Conservation (phyloP, 2,888 invertebrate genomes). For the Philopedon plagiatum region DNA sequence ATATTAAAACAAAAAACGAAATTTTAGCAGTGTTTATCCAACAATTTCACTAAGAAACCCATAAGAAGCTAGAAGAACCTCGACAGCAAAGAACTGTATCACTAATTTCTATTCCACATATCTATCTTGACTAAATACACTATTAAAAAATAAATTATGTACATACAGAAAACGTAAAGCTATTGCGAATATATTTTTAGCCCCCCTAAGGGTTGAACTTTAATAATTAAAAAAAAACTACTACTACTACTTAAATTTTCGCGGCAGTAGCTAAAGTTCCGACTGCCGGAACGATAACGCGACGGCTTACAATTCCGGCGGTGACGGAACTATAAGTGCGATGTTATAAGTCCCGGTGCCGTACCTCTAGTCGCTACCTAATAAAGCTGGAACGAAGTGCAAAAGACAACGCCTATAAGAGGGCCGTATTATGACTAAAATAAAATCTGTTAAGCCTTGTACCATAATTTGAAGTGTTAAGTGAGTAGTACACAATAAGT, state of each 20-base stretch:
- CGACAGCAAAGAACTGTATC: neutral
- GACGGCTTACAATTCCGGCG: too few species aligned
- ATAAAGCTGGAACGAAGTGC: too few species aligned
- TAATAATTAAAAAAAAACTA: neutral
- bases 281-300: too few species aligned
- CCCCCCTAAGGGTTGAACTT: neutral
- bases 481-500: conserved; percentile 11
- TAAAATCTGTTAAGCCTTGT: conserved; percentile 4
- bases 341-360: too few species aligned
- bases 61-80: neutral
- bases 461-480: neutral
- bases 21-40: neutral
- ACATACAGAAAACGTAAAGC: conserved; percentile 19
- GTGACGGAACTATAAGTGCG: too few species aligned
- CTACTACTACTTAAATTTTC: neutral
- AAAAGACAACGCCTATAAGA: too few species aligned
- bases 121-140: conserved; percentile 1
- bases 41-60: neutral
- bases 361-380: too few species aligned
- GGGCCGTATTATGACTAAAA: neutral
- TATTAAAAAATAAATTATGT: conserved; percentile 17
- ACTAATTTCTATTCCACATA: neutral
- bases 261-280: neutral
- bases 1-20: neutral
- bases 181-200: neutral